Percentiles rank a stretch among this genome's conserved stretches.
Evolutionary conservation across 1,140 invertebrate species (phyloP).

Genomic region (Ceratina australensis): DNA sequence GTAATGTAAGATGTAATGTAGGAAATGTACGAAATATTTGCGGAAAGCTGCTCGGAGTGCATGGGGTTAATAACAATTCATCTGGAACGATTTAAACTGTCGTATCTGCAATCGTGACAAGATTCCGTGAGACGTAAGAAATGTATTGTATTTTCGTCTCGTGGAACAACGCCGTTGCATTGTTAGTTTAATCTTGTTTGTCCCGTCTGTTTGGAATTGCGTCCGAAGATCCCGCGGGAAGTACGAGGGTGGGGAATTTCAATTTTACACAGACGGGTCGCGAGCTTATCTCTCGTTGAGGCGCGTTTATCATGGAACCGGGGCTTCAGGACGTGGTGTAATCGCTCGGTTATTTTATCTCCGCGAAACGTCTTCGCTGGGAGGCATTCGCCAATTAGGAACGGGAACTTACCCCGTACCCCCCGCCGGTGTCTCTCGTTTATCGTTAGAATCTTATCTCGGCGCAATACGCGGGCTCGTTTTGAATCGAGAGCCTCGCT

Average conservation of each 20-base stretch:
- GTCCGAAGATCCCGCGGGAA: background rate
- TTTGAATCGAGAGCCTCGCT: background rate
- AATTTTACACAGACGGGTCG: background rate
- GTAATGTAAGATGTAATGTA: too few species aligned
- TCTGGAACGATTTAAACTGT: too few species aligned
- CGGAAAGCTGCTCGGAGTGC: too few species aligned
- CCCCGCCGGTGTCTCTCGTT: slow-evolving; percentile 7
- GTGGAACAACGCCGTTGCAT: background rate
- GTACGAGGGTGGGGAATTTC: background rate
- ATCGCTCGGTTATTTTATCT: slow-evolving; percentile 39
- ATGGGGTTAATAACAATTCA: too few species aligned
- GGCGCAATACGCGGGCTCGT: background rate
- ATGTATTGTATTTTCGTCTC: background rate
- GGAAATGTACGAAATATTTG: too few species aligned
- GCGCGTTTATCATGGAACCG: background rate
- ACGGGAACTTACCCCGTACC: slow-evolving; percentile 21
- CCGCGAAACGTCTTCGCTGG: slow-evolving; percentile 4
- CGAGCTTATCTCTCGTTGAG: background rate
- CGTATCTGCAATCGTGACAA: too few species aligned
- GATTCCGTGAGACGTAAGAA: background rate
- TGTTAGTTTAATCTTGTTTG: slow-evolving; percentile 1
- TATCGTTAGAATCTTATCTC: slow-evolving; percentile 36
- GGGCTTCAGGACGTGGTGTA: background rate
- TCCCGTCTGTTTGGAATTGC: slow-evolving; percentile 1
- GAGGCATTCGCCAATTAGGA: slow-evolving; percentile 39